Evolutionary conservation across 2,888 invertebrate species (phyloP).

Genomic region (Metacarcinus magister): DNA sequence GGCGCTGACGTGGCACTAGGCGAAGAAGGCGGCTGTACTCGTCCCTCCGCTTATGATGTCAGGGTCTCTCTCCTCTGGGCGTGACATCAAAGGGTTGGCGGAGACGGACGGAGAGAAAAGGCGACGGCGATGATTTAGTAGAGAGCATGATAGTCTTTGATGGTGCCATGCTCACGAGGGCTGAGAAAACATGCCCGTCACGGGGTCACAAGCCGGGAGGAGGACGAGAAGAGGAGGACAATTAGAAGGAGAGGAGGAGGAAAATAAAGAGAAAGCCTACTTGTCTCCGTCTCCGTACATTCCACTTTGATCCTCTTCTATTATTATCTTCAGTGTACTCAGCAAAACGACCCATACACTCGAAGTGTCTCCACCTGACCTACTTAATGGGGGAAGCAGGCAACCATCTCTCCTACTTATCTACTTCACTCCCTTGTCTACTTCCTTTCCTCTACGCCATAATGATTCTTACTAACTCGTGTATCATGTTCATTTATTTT

Average conservation of each 20-base stretch:
- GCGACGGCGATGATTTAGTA: neutral
- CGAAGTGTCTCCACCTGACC: neutral
- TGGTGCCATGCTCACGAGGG: constrained; percentile 3
- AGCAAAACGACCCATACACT: neutral
- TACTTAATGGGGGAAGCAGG: neutral
- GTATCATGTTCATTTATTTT: neutral
- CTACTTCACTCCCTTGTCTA: no score
- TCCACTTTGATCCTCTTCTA: neutral
- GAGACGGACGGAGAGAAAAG: constrained; percentile 4
- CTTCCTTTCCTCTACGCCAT: no score
- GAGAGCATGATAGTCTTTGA: constrained; percentile 21
- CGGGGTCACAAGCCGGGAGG: neutral
- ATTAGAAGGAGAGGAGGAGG: neutral
- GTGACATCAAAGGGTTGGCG: neutral
- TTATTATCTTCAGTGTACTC: neutral
- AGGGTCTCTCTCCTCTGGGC: neutral
- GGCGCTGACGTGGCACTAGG: neutral
- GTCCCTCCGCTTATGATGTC: neutral
- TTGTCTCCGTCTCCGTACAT: neutral
- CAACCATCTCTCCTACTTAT: no score
- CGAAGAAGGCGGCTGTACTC: constrained; percentile 1
- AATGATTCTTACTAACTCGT: neutral
- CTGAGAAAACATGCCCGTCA: constrained; percentile 19
- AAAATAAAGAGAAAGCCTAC: neutral
- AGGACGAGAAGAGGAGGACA: neutral